Conservation (phyloP, 2,888 invertebrate genomes). For the Stenurella melanura region DNA sequence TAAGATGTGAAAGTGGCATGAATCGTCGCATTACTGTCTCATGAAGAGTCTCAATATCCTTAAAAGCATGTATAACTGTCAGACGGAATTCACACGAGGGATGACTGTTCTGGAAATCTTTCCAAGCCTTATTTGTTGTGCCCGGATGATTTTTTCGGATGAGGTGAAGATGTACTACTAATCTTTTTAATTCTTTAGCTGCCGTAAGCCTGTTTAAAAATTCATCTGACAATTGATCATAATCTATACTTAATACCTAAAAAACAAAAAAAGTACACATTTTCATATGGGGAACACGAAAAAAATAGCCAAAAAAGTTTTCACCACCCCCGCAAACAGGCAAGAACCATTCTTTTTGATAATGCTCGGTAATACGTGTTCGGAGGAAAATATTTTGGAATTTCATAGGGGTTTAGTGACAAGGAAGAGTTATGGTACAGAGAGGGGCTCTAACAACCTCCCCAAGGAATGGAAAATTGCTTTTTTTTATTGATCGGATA, state of each 20-base stretch:
- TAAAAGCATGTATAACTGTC: constrained; percentile 81
- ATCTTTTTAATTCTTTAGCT: constrained; percentile 74
- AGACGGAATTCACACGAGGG: constrained; percentile 78
- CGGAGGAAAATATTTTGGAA: too few species aligned
- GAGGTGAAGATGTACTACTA: constrained; percentile 83
- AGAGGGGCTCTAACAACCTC: too few species aligned
- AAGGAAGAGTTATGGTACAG: too few species aligned
- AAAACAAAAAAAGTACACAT: constrained; percentile 35
- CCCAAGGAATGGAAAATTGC: too few species aligned
- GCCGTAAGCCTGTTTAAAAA: constrained; percentile 70
- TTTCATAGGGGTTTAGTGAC: too few species aligned
- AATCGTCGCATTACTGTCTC: constrained; percentile 79
- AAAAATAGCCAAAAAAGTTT: too few species aligned
- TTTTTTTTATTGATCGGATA: too few species aligned
- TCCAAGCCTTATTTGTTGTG: constrained; percentile 81
- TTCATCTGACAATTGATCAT: constrained; percentile 75
- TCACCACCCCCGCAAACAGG: too few species aligned
- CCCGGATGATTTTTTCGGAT: constrained; percentile 79
- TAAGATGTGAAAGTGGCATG: constrained; percentile 84
- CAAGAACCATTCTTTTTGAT: too few species aligned
- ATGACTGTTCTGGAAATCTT: constrained; percentile 75
- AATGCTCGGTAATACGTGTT: too few species aligned
- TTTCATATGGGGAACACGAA: too few species aligned
- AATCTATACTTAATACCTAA: constrained; percentile 76
- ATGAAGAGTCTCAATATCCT: constrained; percentile 79